A percentile compares a stretch with the other conserved stretches of the same genome.
These are phyloP conservation scores for Neoitamus cyanurus DNA, from an alignment of 2,888 invertebrate species.

Conservation along the genomic window DNA sequence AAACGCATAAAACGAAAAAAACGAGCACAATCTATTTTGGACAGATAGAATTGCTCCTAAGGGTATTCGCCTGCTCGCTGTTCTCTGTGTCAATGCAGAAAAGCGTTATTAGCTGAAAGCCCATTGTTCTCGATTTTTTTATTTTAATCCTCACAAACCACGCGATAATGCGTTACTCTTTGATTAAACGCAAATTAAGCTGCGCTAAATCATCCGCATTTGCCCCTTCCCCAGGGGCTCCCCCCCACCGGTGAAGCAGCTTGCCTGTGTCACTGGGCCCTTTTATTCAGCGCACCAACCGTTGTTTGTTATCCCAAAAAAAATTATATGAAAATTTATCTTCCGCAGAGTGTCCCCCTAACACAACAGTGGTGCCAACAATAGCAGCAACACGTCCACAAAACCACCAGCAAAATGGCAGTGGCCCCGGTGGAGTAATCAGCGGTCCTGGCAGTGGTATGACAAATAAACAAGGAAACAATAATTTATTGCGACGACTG, in stretches of 20 bases:
- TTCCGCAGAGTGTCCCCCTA: slow-evolving; percentile 75
- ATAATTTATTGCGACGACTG: slow-evolving; percentile 78
- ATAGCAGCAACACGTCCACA: slow-evolving; percentile 59
- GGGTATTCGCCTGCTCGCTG: no score
- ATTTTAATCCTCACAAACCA: neutral
- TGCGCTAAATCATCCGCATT: neutral
- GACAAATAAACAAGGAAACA: slow-evolving; percentile 63
- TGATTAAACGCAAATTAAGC: neutral
- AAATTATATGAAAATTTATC: neutral
- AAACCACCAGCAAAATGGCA: slow-evolving; percentile 54
- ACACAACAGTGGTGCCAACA: slow-evolving; percentile 67
- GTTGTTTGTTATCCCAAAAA: neutral
- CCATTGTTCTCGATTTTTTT: neutral
- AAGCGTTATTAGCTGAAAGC: neutral
- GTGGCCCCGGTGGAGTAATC: slow-evolving; percentile 47
- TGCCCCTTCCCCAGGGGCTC: neutral
- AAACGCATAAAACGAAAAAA: no score
- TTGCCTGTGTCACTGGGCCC: neutral
- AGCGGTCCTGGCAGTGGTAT: slow-evolving; percentile 18
- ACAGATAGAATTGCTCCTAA: no score
- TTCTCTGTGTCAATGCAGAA: no score
- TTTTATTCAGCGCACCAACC: neutral
- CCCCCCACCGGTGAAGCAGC: neutral
- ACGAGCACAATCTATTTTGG: no score
- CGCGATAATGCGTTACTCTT: neutral